A percentile compares a stretch with the other conserved stretches of the same genome.
Evolutionary conservation across 1,140 invertebrate genomes (phyloP).

Genomic region (Drosophila nigrodunni): DNA sequence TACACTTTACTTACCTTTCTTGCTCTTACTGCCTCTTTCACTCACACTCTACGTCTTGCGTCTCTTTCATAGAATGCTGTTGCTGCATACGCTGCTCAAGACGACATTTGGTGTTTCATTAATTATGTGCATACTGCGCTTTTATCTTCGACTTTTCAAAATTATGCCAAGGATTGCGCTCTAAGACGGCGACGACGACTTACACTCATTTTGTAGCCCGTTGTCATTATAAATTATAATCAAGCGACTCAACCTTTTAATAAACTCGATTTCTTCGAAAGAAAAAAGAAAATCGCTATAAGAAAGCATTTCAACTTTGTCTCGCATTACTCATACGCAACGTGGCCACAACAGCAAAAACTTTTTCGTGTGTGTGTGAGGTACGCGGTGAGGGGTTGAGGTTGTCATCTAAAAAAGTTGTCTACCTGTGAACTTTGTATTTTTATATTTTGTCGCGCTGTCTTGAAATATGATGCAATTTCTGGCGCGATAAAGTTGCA

Average conservation of each 20-base stretch:
- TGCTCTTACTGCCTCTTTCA: constrained; percentile 9
- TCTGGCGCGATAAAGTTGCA: constrained; percentile 79
- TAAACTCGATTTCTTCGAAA: constrained; percentile 57
- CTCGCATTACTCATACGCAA: constrained; percentile 73
- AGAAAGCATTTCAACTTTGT: constrained; percentile 51
- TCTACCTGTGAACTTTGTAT: constrained; percentile 45
- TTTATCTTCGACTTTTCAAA: constrained; percentile 80
- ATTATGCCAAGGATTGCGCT: constrained; percentile 77
- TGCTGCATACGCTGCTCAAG: constrained; percentile 80
- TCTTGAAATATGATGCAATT: constrained; percentile 81
- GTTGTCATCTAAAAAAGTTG: constrained; percentile 49
- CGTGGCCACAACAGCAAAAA: constrained; percentile 48
- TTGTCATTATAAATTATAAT: constrained; percentile 71
- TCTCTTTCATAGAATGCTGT: constrained; percentile 58
- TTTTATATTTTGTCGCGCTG: constrained; percentile 66
- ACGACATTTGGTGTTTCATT: constrained; percentile 80
- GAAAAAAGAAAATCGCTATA: constrained; percentile 5
- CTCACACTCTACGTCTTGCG: neutral
- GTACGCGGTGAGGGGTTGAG: constrained; percentile 32
- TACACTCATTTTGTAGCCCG: neutral
- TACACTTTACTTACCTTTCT: constrained; percentile 70
- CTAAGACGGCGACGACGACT: constrained; percentile 25
- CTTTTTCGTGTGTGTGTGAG: constrained; percentile 44
- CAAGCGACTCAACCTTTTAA: constrained; percentile 55
- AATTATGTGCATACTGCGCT: constrained; percentile 82